Evolutionary conservation across 2,113 vertebrate species (phyloP), one percentile per base, ranked within the genome.

Genomic region (Chlorocebus sabaeus): DNA sequence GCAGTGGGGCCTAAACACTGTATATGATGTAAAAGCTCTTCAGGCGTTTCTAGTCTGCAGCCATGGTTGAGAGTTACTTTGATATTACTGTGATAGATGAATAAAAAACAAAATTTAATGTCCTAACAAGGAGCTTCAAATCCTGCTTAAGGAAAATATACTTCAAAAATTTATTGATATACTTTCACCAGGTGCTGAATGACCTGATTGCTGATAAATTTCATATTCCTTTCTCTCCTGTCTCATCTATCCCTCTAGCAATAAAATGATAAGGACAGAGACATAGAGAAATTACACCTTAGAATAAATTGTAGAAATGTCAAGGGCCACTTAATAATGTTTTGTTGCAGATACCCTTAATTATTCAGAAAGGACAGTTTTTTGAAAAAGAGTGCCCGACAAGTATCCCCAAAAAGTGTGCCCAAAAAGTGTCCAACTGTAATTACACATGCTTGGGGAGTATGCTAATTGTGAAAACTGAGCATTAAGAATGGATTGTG

Each of bases 381-480:
- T 48, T 61, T 25, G 75, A 83, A 79, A 97, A 95, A 84, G 59
- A 35, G 95, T 83, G 68, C 40, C 76, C 73, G 45, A 52, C 30
- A 32, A 97, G 79, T 64, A 43, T 67, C 86, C 38, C 27, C 61
- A 30, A 30, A 32, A 55, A 55, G 48, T 38, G 23, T 68, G 73
- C 38, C 76, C 76, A 73, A 57, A 38, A n/a, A 97, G 73, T 57
- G 48, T 72, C 82, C 38, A 80, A 35, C 50, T 76, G 52, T 88
- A 87, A 89, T 70, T 79, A 52, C 17, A 43, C 82, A 87, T 73
- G 40, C 73, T 95, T 43, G 59, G n/a, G 93, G 82, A 61, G 17
- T 35, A n/a, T 86, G 55, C 20, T 94, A 73, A 86, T 92, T 76
- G 38, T 96, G 91, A 79, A 93, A 97, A 93, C 35, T 38, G 67